phyloP scores from a whole-genome alignment of 2,113 vertebrate species.

The Nibea albiflora region DNA sequence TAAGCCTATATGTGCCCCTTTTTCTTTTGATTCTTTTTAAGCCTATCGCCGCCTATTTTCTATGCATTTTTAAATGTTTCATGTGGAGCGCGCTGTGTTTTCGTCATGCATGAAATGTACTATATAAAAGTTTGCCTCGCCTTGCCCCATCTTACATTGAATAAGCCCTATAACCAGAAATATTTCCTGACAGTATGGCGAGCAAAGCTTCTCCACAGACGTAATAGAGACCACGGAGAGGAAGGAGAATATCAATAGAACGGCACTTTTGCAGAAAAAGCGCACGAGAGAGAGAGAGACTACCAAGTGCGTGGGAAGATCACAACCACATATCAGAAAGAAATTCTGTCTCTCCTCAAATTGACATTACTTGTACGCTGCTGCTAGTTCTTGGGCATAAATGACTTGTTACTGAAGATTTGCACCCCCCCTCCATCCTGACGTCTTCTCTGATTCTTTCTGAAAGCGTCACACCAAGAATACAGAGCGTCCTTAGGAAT shows the following conservation, averaged over 20 bases:
- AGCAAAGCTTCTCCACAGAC: conserved; percentile 32
- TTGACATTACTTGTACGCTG: conserved; percentile 43
- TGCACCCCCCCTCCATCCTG: background rate
- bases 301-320: conserved; percentile 40
- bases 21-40: conserved; percentile 10
- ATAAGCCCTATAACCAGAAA: conserved; percentile 28
- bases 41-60: conserved; percentile 17
- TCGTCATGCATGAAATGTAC: conserved; percentile 49
- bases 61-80: conserved; percentile 39
- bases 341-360: conserved; percentile 36
- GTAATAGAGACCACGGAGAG: conserved; percentile 26
- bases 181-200: conserved; percentile 26
- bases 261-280: conserved; percentile 20
- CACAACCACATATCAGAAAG: conserved; percentile 39
- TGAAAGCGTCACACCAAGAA: conserved; percentile 1
- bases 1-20: background rate
- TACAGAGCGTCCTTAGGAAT: conserved; percentile 7
- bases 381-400: conserved; percentile 32
- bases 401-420: conserved; percentile 33
- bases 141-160: conserved; percentile 4
- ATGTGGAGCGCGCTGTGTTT: conserved; percentile 26
- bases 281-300: conserved; percentile 11
- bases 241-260: conserved; percentile 45
- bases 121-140: conserved; percentile 38
- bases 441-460: conserved; percentile 1